A percentile compares a stretch with the other conserved stretches of the same genome.
phyloP scores from a whole-genome alignment of 2,113 vertebrate genomes.

The Pongo pygmaeus region DNA sequence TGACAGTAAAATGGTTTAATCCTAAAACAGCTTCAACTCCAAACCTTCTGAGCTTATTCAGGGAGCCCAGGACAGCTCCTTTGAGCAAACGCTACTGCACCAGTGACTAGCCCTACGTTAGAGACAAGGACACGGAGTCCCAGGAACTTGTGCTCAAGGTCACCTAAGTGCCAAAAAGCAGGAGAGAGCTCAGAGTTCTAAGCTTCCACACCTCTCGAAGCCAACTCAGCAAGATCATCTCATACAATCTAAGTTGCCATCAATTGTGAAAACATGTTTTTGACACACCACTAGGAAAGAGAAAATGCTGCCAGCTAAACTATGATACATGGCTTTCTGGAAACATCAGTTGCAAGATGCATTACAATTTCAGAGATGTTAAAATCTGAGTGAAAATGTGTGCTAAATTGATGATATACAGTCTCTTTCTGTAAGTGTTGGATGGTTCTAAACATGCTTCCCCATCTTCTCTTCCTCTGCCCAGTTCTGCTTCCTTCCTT shows the following conservation, averaged over 20 bases:
- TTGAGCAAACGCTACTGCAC: neutral
- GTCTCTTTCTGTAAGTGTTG: neutral
- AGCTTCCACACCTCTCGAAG: neutral
- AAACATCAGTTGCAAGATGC: neutral
- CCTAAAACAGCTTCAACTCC: neutral
- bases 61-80: neutral
- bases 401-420: neutral
- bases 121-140: neutral
- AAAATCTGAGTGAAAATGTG: neutral
- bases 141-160: neutral
- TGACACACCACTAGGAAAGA: neutral
- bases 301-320: neutral
- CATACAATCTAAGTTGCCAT: neutral
- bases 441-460: rapidly evolving
- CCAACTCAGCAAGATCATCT: neutral
- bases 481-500: neutral
- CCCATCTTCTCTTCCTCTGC: neutral
- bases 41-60: neutral
- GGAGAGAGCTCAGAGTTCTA: neutral
- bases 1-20: neutral
- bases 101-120: rapidly evolving
- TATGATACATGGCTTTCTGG: neutral
- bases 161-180: neutral
- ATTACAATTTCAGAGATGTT: neutral
- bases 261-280: neutral